phyloP scores from a whole-genome alignment of 2,888 invertebrate genomes.

The Biston betularia region DNA sequence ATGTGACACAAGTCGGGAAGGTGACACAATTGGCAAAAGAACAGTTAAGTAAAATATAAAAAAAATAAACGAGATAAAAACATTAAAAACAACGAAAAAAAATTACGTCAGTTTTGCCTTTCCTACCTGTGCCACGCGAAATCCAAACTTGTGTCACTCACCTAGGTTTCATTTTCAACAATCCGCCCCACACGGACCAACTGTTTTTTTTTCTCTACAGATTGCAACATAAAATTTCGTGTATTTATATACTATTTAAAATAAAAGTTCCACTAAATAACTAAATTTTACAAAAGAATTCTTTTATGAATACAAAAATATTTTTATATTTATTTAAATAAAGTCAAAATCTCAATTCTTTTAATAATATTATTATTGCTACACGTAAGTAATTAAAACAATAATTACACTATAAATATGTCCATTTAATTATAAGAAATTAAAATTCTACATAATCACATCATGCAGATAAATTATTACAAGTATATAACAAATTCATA shows the following conservation, averaged over 20 bases:
- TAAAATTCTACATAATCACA: conserved; percentile 20
- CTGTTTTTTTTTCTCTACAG: conserved; percentile 16
- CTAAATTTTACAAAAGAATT: no score
- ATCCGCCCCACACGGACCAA: conserved; percentile 42
- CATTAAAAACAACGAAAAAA: conserved; percentile 19
- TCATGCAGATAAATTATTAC: conserved; percentile 13
- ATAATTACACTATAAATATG: conserved; percentile 13
- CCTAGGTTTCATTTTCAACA: conserved; percentile 58
- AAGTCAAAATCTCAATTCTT: neutral
- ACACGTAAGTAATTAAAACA: conserved; percentile 17
- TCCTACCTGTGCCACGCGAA: conserved; percentile 85
- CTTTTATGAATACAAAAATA: no score
- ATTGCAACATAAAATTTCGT: neutral
- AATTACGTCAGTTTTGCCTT: conserved; percentile 60
- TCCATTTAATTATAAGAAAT: conserved; percentile 27
- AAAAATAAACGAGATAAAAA: conserved; percentile 40
- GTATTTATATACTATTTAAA: no score
- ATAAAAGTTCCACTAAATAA: neutral
- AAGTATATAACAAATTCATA: conserved; percentile 17
- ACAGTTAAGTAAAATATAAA: conserved; percentile 37
- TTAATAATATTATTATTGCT: neutral
- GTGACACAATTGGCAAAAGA: conserved; percentile 75
- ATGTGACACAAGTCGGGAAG: conserved; percentile 86
- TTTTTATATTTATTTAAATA: no score
- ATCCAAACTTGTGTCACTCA: conserved; percentile 86